Conservation (phyloP, 2,797 vertebrate species). For the Furcifer pardalis region DNA sequence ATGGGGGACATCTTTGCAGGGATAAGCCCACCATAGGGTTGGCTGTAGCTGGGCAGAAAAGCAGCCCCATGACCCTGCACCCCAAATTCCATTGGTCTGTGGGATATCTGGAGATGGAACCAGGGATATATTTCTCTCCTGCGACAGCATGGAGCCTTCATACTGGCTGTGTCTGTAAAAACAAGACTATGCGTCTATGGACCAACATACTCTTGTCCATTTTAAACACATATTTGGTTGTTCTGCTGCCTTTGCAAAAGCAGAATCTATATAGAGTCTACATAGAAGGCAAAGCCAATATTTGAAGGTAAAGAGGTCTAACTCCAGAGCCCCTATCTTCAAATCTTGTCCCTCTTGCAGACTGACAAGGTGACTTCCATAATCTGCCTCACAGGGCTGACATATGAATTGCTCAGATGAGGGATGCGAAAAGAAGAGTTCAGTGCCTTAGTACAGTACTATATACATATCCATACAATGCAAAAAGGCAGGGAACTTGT, state of each 20-base stretch:
- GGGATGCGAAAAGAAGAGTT: not conserved
- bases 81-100: no score
- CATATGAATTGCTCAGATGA: not conserved
- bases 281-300: not conserved
- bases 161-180: not conserved
- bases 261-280: not conserved
- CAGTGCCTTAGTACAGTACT: not conserved
- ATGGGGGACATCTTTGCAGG: no score
- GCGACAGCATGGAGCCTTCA: not conserved
- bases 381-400: not conserved
- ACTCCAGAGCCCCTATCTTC: not conserved
- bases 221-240: not conserved
- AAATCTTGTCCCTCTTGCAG: not conserved
- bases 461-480: not conserved
- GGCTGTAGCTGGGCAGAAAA: no score
- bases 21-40: no score
- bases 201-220: not conserved
- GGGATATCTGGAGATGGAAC: no score
- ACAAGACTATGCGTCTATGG: not conserved
- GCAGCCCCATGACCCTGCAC: no score
- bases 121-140: no score
- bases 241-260: not conserved
- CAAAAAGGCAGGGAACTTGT: not conserved
- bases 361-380: not conserved
- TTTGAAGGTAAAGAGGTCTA: not conserved